These are phyloP conservation scores for Leptinotarsa lineolata DNA, from an alignment of 1,140 invertebrate genomes.

Conservation along the genomic window DNA sequence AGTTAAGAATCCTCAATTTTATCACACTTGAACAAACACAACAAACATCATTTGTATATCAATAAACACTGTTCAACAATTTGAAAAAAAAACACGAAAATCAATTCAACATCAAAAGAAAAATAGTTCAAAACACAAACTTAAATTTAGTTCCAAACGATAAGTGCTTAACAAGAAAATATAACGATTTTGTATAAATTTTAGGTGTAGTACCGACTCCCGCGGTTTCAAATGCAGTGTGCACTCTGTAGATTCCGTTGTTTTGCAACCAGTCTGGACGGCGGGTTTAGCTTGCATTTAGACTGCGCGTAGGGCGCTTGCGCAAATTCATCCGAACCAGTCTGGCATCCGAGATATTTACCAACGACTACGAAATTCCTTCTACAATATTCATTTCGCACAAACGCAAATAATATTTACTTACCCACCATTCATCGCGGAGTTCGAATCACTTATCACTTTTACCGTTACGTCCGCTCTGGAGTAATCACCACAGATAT, in stretches of 20 bases:
- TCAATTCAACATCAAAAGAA: constrained; percentile 37
- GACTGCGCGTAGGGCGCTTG: constrained; percentile 45
- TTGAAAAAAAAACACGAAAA: constrained; percentile 26
- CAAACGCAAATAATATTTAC: not conserved
- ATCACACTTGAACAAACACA: constrained; percentile 53
- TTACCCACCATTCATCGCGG: not conserved
- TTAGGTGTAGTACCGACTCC: constrained; percentile 56
- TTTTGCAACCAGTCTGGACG: constrained; percentile 47
- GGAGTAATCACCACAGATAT: not conserved
- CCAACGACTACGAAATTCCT: constrained; percentile 27
- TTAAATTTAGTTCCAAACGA: constrained; percentile 36
- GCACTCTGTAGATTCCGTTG: constrained; percentile 53
- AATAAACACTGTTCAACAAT: constrained; percentile 47
- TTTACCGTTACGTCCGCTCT: constrained; percentile 5
- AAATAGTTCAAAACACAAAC: constrained; percentile 40
- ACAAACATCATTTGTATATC: constrained; percentile 52
- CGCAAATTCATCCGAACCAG: constrained; percentile 45
- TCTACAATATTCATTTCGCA: not conserved
- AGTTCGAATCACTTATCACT: not conserved
- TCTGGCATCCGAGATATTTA: constrained; percentile 38
- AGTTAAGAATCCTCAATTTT: constrained; percentile 33
- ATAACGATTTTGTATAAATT: constrained; percentile 44
- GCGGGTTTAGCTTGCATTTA: constrained; percentile 50
- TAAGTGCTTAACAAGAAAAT: constrained; percentile 39
- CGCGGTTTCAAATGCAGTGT: constrained; percentile 54